Conservation (phyloP, 2,797 vertebrate species). For the Mastacembelus armatus region DNA sequence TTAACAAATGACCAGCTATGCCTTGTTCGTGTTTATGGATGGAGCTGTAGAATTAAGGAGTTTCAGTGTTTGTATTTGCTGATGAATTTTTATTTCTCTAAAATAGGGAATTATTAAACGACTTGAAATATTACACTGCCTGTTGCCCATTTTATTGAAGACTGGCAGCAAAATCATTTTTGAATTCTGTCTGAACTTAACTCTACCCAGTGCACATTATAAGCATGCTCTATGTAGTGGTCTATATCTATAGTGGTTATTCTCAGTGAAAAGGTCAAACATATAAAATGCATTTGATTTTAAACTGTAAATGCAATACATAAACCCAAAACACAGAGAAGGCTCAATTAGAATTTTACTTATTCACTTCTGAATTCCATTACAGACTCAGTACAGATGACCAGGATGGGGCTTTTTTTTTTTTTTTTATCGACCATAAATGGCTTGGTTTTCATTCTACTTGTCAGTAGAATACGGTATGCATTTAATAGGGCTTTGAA, state of each 20-base stretch:
- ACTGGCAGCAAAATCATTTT: neutral
- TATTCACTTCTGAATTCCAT: no score
- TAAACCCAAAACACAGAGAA: no score
- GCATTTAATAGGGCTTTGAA: neutral
- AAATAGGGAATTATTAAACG: slow-evolving; percentile 43
- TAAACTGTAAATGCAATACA: no score
- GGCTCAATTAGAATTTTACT: no score
- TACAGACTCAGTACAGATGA: no score
- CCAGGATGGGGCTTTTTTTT: no score
- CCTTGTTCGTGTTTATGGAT: slow-evolving; percentile 13
- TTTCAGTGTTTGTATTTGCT: slow-evolving; percentile 1
- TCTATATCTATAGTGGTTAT: no score
- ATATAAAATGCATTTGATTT: no score
- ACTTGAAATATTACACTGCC: neutral
- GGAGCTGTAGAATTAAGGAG: neutral
- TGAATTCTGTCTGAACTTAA: neutral
- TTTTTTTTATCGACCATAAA: no score
- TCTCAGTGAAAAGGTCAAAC: no score
- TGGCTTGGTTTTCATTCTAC: no score
- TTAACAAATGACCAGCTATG: slow-evolving; percentile 1
- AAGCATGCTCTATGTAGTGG: neutral
- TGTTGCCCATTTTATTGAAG: neutral
- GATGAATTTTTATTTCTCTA: slow-evolving; percentile 6
- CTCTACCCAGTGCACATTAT: neutral
- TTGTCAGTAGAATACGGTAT: neutral